Evolutionary conservation across 2,797 vertebrate species (phyloP), one percentile per base, ranked within the genome.

Genomic region (Xenentodon cancila): DNA sequence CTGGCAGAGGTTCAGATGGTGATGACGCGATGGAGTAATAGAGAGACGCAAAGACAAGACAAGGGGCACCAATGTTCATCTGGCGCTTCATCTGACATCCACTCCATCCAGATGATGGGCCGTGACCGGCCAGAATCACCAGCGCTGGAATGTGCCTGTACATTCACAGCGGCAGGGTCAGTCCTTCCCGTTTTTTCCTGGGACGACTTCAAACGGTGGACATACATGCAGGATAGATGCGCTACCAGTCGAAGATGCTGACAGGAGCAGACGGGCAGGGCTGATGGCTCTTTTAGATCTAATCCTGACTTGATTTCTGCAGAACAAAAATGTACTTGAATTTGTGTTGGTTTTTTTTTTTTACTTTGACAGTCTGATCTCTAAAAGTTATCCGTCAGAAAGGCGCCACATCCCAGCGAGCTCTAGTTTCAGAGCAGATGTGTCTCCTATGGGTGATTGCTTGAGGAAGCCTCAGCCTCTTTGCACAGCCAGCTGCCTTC

Each of bases 21-120:
- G 87, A 90, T 92, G 89, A 91, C 83, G 80, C 77, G 86, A 88
- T 86, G 85, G 81, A 76, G 79, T 78, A 84, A 85, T 77, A 67
- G 69, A 62, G 81, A 69, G 75, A 64, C 84, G 9, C 34, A 79
- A 70, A 75, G 60, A 76, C 48, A 73, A 84, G 75, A 85, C 71
- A 69, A 68, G 57, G 68, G 64, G 77, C 63, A 73, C 75, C 59
- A 32, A 34, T 54, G 64, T 76, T 70, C 78, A 82, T 85, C 82
- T 61, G 81, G 84, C 75, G 84, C 74, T 81, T 71, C 74, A 25
- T 25, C n/a, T 77, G 87, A 85, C 82, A 88, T 75, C 68, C 71
- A 56, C 64, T 73, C 73, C 42, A 60, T 71, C 73, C 72, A 77
- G 65, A 85, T 61, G 79, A 86, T 78, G 58, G 67, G 67, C 88